These are phyloP conservation scores for Stenopsyche tienmushanensis DNA, from an alignment of 1,140 invertebrate species.

Conservation along the genomic window DNA sequence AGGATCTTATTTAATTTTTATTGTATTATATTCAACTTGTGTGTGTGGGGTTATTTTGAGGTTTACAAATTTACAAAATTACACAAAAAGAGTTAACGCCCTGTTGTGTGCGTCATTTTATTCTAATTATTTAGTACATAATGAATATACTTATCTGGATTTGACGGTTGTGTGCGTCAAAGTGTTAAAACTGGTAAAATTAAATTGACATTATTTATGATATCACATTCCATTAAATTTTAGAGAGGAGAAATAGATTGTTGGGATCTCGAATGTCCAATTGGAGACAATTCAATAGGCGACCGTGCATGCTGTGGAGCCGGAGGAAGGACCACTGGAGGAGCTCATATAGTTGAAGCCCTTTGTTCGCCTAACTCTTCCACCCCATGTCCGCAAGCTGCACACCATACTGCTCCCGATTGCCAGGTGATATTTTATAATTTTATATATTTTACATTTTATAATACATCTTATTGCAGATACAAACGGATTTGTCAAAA, in stretches of 20 bases:
- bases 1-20: too few relatives aligned
- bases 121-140: too few relatives aligned
- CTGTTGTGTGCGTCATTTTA: too few relatives aligned
- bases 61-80: too few relatives aligned
- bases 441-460: background rate
- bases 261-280: constrained; percentile 84
- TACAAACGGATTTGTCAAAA: too few relatives aligned
- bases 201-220: background rate
- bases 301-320: constrained; percentile 67
- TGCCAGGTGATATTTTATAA: constrained; percentile 32
- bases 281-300: constrained; percentile 69
- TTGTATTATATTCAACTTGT: too few relatives aligned
- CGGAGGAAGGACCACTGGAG: constrained; percentile 56
- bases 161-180: too few relatives aligned
- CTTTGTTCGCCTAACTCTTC: constrained; percentile 54
- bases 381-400: constrained; percentile 39
- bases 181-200: too few relatives aligned
- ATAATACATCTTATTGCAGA: background rate
- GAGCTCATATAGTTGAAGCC: constrained; percentile 55
- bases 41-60: too few relatives aligned
- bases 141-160: too few relatives aligned
- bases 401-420: constrained; percentile 40
- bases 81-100: too few relatives aligned
- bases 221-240: constrained; percentile 4
- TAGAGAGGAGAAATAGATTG: constrained; percentile 86